A percentile compares a stretch with the other conserved stretches of the same genome.
phyloP scores from a whole-genome alignment of 2,113 vertebrate genomes.

The Gambusia holbrooki region DNA sequence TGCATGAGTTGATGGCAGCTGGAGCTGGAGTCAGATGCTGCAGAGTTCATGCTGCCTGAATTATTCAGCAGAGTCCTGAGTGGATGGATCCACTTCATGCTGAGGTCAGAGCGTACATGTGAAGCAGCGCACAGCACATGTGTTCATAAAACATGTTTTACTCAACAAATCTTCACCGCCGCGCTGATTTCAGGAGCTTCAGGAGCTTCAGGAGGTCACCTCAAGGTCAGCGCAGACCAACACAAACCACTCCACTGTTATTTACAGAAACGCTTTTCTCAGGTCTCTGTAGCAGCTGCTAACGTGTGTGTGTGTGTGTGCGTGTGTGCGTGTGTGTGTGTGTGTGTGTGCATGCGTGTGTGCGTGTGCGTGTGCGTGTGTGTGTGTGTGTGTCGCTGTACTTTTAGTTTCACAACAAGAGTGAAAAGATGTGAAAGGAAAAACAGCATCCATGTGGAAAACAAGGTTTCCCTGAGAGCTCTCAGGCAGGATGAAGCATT shows the following conservation, averaged over 20 bases:
- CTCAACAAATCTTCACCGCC: background rate
- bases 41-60: background rate
- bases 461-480: background rate
- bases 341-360: no score
- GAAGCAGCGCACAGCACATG: conserved; percentile 39
- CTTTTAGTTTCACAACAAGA: background rate
- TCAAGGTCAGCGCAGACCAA: background rate
- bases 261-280: background rate
- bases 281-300: background rate
- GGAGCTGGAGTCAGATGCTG: background rate
- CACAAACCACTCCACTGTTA: background rate
- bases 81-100: conserved; percentile 31
- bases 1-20: background rate
- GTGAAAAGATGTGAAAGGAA: conserved; percentile 4
- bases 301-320: no score
- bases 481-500: background rate
- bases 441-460: background rate
- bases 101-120: conserved; percentile 48
- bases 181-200: conserved; percentile 13
- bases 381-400: no score
- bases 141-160: conserved; percentile 1
- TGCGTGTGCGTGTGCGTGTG: no score
- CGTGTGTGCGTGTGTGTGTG: no score
- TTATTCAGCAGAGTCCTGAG: conserved; percentile 46
- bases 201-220: conserved; percentile 18